Evolutionary conservation across 1,140 invertebrate genomes (phyloP).

Genomic region (Listronotus bonariensis): DNA sequence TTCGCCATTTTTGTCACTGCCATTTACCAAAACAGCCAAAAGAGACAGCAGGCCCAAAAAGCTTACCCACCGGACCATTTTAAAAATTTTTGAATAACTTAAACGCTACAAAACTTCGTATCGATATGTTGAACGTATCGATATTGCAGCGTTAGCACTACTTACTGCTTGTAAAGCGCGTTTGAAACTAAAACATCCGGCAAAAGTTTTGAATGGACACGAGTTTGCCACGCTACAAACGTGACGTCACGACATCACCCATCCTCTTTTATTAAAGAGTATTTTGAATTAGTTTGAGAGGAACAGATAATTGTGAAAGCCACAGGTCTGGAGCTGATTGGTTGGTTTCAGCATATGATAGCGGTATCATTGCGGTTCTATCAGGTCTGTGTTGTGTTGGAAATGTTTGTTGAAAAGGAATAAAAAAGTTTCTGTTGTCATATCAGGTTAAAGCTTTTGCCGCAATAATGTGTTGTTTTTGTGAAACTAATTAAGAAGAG

Average conservation of each 20-base stretch:
- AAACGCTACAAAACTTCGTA: neutral
- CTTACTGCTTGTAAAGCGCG: constrained; percentile 23
- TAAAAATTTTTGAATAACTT: constrained; percentile 4
- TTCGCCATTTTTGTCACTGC: constrained; percentile 52
- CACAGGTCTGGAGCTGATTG: constrained; percentile 48
- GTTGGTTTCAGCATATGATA: constrained; percentile 37
- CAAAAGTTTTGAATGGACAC: constrained; percentile 28
- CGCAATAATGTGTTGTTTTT: too few species aligned
- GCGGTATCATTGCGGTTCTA: constrained; percentile 34
- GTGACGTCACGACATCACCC: constrained; percentile 25
- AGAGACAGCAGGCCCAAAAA: constrained; percentile 44
- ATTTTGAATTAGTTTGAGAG: constrained; percentile 22
- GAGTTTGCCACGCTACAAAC: constrained; percentile 38
- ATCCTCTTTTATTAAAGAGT: constrained; percentile 25
- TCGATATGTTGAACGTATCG: constrained; percentile 3
- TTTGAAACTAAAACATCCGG: constrained; percentile 36
- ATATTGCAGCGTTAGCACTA: neutral
- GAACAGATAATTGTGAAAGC: constrained; percentile 38
- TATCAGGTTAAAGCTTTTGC: too few species aligned
- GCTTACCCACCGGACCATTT: constrained; percentile 55
- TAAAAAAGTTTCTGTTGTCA: neutral
- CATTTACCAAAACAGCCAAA: constrained; percentile 20
- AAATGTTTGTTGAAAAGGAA: constrained; percentile 1
- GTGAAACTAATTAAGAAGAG: too few species aligned
- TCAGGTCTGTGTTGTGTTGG: constrained; percentile 7